Conservation (phyloP, 2,797 vertebrate species). For the Vireo griseus region DNA sequence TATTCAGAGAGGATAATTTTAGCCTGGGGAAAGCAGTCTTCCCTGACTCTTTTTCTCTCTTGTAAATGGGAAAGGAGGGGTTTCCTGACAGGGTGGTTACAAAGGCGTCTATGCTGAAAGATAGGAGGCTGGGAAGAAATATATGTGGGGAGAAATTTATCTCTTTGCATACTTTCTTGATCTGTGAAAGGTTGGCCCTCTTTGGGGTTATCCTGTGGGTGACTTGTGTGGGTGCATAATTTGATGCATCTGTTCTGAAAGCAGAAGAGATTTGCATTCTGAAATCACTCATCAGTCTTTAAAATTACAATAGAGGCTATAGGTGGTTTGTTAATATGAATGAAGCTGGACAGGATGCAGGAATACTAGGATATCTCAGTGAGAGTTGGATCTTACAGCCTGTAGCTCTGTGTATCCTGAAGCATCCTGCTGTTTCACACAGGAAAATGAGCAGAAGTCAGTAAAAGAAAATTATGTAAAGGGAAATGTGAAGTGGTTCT, state of each 20-base stretch:
- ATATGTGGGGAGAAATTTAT: background rate
- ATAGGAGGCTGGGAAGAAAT: background rate
- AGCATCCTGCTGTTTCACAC: background rate
- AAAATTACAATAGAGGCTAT: background rate
- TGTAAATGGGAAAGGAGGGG: slow-evolving; percentile 15
- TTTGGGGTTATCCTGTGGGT: background rate
- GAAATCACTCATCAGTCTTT: slow-evolving; percentile 2
- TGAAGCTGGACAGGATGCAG: background rate
- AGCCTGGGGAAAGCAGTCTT: slow-evolving; percentile 14
- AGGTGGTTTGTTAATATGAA: slow-evolving; percentile 5
- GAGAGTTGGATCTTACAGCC: background rate
- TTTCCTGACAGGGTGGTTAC: background rate
- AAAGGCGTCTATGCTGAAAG: background rate
- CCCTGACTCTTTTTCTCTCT: background rate
- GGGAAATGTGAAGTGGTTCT: background rate
- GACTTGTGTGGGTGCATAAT: background rate
- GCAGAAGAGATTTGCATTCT: slow-evolving; percentile 13
- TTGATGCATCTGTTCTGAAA: background rate
- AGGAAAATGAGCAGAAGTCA: background rate
- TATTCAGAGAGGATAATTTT: slow-evolving; percentile 31
- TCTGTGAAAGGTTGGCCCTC: background rate
- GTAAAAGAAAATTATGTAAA: background rate
- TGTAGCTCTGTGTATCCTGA: background rate
- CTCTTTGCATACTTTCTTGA: background rate
- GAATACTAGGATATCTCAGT: background rate